phyloP scores from a whole-genome alignment of 2,113 vertebrate species.

The Eulemur rufifrons region DNA sequence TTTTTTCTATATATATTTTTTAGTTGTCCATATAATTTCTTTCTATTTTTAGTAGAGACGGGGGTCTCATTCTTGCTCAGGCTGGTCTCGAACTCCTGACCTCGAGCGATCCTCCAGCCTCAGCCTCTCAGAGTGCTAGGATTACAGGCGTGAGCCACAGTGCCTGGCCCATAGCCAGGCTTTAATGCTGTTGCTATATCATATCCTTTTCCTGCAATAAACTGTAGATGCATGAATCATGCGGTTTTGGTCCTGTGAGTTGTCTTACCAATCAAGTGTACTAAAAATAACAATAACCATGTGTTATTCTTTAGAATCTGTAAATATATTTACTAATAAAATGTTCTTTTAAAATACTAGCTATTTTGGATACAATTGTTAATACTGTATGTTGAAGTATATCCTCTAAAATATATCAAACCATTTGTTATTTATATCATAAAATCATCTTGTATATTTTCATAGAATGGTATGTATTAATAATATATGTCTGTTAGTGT shows the following conservation, averaged over 20 bases:
- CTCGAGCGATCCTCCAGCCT: too few species aligned
- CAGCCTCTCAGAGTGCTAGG: too few species aligned
- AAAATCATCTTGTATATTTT: not conserved
- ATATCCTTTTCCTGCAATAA: not conserved
- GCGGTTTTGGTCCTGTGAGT: not conserved
- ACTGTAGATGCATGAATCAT: not conserved
- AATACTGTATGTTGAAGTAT: not conserved
- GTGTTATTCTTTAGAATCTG: not conserved
- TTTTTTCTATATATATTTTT: too few species aligned
- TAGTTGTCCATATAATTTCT: too few species aligned
- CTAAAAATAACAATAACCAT: not conserved
- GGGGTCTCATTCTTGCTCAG: too few species aligned
- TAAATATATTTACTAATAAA: not conserved
- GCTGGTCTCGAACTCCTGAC: too few species aligned
- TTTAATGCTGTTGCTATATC: not conserved
- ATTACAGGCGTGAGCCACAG: too few species aligned
- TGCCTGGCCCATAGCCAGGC: too few species aligned
- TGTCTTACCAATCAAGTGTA: not conserved
- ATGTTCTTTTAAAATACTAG: not conserved
- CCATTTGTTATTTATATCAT: not conserved
- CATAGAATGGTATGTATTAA: not conserved
- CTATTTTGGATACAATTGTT: not conserved
- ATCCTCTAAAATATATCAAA: not conserved
- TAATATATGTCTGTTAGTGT: not conserved
- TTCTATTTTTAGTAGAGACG: too few species aligned